phyloP scores from a whole-genome alignment of 2,113 vertebrate genomes.

The Apodemus speciosus region DNA sequence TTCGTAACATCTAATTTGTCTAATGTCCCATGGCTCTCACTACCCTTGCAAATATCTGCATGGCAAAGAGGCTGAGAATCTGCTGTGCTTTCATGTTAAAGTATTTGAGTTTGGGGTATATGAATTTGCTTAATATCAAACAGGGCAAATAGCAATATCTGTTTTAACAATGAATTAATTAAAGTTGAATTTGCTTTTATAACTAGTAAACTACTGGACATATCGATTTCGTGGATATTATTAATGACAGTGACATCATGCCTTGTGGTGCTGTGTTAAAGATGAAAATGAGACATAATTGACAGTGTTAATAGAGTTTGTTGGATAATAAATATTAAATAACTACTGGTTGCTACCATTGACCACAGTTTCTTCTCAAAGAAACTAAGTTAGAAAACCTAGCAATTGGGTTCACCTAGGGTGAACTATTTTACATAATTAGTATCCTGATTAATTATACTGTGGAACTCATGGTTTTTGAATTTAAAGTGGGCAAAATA shows the following conservation, averaged over 20 bases:
- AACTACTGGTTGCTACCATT: background rate
- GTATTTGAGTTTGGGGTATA: background rate
- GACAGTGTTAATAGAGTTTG: background rate
- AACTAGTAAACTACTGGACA: background rate
- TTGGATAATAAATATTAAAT: background rate
- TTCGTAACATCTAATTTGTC: slow-evolving; percentile 36
- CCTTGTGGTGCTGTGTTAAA: background rate
- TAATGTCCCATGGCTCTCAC: background rate
- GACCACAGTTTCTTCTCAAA: background rate
- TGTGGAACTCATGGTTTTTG: background rate
- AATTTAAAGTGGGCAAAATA: background rate
- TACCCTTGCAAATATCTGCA: slow-evolving; percentile 51
- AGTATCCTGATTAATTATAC: background rate
- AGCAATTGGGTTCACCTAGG: background rate
- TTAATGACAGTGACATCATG: background rate
- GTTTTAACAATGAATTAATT: background rate
- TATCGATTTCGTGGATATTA: background rate
- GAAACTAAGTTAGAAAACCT: background rate
- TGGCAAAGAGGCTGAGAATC: background rate
- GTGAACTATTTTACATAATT: background rate
- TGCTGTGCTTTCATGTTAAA: background rate
- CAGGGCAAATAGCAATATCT: background rate
- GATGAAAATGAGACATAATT: background rate
- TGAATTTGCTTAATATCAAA: slow-evolving; percentile 12
- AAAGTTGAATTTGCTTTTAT: background rate